Base-by-base conservation (phyloP, 2,113 vertebrate species). In the Athene cunicularia region DNA sequence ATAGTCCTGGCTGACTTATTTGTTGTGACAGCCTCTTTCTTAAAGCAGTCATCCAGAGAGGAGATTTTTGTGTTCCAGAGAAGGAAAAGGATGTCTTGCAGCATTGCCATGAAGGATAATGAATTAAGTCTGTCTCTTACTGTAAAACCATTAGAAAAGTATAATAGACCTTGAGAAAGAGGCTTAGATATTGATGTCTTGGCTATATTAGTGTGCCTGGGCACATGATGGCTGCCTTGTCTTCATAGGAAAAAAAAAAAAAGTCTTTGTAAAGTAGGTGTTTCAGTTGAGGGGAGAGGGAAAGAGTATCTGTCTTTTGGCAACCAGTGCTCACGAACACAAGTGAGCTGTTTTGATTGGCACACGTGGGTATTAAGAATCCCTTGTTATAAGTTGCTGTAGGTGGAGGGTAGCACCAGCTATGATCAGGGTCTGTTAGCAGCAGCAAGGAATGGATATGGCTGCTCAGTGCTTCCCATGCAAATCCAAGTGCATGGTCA, bases 51-150 rank as follows among this genome's bases (percentile, higher is more conserved):
- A 94, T 91, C 89, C 86, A 89, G 72, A 93, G 80, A 97, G 75
- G 53, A 82, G 22, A 86, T 97, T 96, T 85, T 68, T 88, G 39
- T 95, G 95, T 94, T 96, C 91, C 26, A 68, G 71, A 76, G 67
- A 88, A 96, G 94, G 80, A 96, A 97, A 97, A 97, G 88, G 96
- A 98, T 97, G 94, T 76, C 86, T 98, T 91, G 47, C 68, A 94
- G 60, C 63, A 1, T 94, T 98, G 89, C 97, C 90, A 91, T 71
- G 93, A 98, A 97, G 95, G 96, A 97, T 97, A 98, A 98, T 98
- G 97, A 98, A 98, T 98, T 97, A 98, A 98, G 92, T 97, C 88
- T 97, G 97, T 95, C 94, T 97, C 92, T 97, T 92, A 97, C 97
- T 97, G 96, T 89, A 98, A 98, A 98, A 96, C 96, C 91, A 97